Evolutionary conservation across 2,888 invertebrate species (phyloP).

Genomic region (Chloroclysta siterata): DNA sequence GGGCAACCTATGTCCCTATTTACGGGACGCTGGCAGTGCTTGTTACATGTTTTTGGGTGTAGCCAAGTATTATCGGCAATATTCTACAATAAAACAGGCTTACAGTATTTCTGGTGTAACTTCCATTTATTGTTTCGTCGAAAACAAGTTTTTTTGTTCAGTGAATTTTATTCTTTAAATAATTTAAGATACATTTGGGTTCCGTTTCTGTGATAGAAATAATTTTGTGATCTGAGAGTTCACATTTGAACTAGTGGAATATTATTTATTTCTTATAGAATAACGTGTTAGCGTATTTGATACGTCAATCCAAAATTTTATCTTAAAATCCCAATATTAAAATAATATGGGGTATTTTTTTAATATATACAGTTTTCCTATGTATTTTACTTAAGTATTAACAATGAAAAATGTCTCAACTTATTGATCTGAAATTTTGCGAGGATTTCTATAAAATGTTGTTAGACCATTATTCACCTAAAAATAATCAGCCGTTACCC

Average conservation of each 20-base stretch:
- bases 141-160: constrained; percentile 3
- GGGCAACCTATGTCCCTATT: no score
- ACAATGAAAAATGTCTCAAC: not conserved
- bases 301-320: constrained; percentile 29
- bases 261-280: constrained; percentile 18
- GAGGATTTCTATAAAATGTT: not conserved
- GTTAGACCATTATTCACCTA: no score
- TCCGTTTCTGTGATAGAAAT: constrained; percentile 42
- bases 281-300: constrained; percentile 32
- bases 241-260: constrained; percentile 14
- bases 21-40: no score
- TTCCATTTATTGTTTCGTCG: constrained; percentile 17
- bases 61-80: no score
- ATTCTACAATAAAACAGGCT: no score
- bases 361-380: constrained; percentile 15
- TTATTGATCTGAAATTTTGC: not conserved
- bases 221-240: constrained; percentile 38
- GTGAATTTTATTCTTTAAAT: constrained; percentile 11
- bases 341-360: constrained; percentile 21
- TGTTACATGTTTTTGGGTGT: no score
- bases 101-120: not conserved
- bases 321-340: constrained; percentile 26
- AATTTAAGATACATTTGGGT: constrained; percentile 32
- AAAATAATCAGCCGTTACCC: no score
- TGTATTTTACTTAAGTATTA: no score